Conservation (phyloP, 1,140 invertebrate species). For the Coenobita brevimanus region DNA sequence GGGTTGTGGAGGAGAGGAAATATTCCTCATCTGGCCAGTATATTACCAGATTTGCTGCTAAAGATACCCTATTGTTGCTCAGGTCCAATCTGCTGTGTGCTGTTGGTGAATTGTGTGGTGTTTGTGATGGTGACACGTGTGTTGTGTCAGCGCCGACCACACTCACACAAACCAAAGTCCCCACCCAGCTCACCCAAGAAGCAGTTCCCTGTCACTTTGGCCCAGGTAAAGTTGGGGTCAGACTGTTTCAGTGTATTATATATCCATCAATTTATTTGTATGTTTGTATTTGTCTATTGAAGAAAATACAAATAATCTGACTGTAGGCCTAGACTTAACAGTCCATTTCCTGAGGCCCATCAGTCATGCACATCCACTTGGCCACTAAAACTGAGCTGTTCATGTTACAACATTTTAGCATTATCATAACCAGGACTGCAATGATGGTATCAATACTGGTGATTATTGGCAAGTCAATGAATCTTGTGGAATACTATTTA, state of each 20-base stretch:
- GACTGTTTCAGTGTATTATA: background rate
- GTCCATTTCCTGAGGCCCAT: too few species aligned
- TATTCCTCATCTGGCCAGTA: too few species aligned
- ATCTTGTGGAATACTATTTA: too few species aligned
- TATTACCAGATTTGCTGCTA: too few species aligned
- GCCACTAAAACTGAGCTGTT: too few species aligned
- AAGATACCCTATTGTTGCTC: background rate
- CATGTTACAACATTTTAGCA: too few species aligned
- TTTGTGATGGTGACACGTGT: slow-evolving; percentile 76
- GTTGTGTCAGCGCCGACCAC: slow-evolving; percentile 73
- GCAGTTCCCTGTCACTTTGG: slow-evolving; percentile 24
- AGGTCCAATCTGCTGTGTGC: slow-evolving; percentile 75
- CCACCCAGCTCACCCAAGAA: slow-evolving; percentile 7
- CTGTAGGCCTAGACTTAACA: too few species aligned
- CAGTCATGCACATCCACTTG: too few species aligned
- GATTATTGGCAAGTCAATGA: too few species aligned
- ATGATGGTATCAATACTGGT: too few species aligned
- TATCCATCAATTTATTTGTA: background rate
- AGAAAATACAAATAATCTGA: background rate
- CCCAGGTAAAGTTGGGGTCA: slow-evolving; percentile 31
- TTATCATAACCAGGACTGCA: too few species aligned
- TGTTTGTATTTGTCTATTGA: slow-evolving; percentile 1
- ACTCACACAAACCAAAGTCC: slow-evolving; percentile 26
- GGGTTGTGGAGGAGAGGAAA: too few species aligned
- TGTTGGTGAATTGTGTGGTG: slow-evolving; percentile 75